phyloP scores from a whole-genome alignment of 2,113 vertebrate species.

The Plestiodon gilberti region DNA sequence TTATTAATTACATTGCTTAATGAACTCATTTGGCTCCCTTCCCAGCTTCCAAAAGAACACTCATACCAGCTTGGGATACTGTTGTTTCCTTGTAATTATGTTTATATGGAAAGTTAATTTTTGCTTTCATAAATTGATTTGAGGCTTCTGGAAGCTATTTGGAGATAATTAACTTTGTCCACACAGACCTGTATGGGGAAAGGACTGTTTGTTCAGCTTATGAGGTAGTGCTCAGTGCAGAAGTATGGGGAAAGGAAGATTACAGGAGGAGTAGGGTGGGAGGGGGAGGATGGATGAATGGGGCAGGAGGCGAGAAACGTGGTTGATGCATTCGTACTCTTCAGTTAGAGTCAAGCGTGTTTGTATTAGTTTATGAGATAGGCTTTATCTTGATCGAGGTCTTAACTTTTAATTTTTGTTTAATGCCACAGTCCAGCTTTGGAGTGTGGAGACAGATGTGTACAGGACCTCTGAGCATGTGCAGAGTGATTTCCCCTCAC shows the following conservation, averaged over 20 bases:
- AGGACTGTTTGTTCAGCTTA: constrained; percentile 57
- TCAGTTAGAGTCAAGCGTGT: background rate
- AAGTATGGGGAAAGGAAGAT: background rate
- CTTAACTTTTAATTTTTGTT: background rate
- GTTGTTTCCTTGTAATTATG: constrained; percentile 77
- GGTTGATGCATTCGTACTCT: background rate
- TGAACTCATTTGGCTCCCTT: constrained; percentile 78
- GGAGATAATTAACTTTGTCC: constrained; percentile 77
- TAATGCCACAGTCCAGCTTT: background rate
- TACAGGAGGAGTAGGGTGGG: background rate
- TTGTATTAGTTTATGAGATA: background rate
- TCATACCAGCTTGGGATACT: constrained; percentile 69
- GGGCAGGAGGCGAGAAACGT: no score
- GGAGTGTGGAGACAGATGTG: background rate
- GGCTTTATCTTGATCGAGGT: background rate
- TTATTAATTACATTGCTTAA: constrained; percentile 80
- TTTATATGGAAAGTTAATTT: constrained; percentile 81
- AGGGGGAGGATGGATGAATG: background rate
- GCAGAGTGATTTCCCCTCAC: background rate
- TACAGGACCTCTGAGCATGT: background rate
- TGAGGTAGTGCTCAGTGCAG: constrained; percentile 44
- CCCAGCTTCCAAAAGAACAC: constrained; percentile 74
- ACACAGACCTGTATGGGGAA: constrained; percentile 62
- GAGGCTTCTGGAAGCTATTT: constrained; percentile 78
- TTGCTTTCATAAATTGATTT: constrained; percentile 82